These are phyloP conservation scores for Biston stratarius DNA, from an alignment of 2,888 invertebrate species.

Conservation along the genomic window DNA sequence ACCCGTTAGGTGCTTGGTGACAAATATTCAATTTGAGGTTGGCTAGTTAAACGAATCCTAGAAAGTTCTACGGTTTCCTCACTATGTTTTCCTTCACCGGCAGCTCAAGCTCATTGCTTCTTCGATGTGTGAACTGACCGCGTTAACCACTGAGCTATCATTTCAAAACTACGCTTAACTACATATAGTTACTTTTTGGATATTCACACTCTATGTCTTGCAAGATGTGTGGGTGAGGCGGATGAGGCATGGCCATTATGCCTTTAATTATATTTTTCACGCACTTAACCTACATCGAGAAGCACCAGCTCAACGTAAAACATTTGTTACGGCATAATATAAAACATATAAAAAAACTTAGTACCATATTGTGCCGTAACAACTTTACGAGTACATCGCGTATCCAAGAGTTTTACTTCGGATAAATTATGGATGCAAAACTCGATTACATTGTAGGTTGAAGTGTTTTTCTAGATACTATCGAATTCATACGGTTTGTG, in stretches of 20 bases:
- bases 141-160: no score
- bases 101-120: no score
- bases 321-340: constrained; percentile 29
- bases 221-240: no score
- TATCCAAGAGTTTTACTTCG: constrained; percentile 27
- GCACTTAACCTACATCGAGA: constrained; percentile 7
- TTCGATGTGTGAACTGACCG: no score
- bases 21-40: no score
- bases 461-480: constrained; percentile 7
- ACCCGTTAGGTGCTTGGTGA: no score
- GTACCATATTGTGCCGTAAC: constrained; percentile 26
- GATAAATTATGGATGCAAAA: constrained; percentile 30
- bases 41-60: no score
- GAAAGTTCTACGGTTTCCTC: no score
- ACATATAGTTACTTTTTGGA: no score
- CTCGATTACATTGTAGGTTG: constrained; percentile 29
- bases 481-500: constrained; percentile 9
- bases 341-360: constrained; percentile 33
- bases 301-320: constrained; percentile 18
- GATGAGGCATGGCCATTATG: background rate
- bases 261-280: background rate
- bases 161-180: no score
- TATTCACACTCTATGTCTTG: no score
- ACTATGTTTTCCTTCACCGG: no score
- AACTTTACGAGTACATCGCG: constrained; percentile 29